phyloP scores from a whole-genome alignment of 2,113 vertebrate genomes.

The Halichoerus grypus region DNA sequence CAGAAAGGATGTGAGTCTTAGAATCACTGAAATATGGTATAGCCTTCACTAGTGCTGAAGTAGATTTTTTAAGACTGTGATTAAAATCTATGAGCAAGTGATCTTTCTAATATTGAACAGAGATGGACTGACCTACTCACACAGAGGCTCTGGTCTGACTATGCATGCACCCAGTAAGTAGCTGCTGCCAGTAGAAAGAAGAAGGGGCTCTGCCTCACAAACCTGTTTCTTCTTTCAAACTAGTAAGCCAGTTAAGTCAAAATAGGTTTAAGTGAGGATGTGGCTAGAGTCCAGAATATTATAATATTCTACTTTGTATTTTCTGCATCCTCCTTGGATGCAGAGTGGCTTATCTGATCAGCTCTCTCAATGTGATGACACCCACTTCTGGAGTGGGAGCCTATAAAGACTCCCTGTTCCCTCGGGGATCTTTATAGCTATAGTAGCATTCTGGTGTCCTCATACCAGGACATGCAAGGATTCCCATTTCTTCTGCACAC shows the following conservation, averaged over 20 bases:
- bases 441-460: neutral
- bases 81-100: neutral
- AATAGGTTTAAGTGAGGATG: neutral
- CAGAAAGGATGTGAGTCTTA: neutral
- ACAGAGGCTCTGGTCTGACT: neutral
- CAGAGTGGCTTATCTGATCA: neutral
- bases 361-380: neutral
- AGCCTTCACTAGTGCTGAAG: neutral
- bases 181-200: neutral
- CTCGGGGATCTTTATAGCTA: neutral
- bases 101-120: neutral
- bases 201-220: neutral
- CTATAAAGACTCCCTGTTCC: neutral
- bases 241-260: neutral
- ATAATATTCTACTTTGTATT: neutral
- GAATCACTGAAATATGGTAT: neutral
- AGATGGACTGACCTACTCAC: neutral
- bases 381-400: neutral
- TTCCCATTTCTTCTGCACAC: neutral
- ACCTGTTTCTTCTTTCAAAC: neutral
- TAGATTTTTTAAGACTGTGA: neutral
- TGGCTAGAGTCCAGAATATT: neutral
- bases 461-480: neutral
- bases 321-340: neutral
- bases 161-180: neutral